A percentile compares a stretch with the other conserved stretches of the same genome.
Conservation (phyloP, 1,140 invertebrate species). For the Stratiolaelaps scimitus region DNA sequence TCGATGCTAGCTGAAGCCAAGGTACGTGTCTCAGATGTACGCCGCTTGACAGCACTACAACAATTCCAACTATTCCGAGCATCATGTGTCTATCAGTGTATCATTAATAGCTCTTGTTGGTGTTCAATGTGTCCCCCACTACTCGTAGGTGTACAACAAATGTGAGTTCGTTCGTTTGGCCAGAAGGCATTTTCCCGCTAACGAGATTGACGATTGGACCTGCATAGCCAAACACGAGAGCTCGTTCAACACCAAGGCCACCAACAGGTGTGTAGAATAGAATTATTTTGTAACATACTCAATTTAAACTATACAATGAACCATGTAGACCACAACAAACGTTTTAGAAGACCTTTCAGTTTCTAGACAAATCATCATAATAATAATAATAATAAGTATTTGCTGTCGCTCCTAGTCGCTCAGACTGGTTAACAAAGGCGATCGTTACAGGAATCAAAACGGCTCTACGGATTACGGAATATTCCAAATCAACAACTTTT, state of each 20-base stretch:
- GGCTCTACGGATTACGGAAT: constrained; percentile 2
- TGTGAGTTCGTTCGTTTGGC: not conserved
- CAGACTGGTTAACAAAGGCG: not conserved
- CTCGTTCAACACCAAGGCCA: not conserved
- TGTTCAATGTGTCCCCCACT: too few relatives aligned
- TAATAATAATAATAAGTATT: not conserved
- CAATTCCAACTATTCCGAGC: too few relatives aligned
- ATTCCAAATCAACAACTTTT: constrained; percentile 3
- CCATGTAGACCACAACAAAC: too few relatives aligned
- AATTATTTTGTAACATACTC: too few relatives aligned
- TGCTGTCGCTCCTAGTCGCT: not conserved
- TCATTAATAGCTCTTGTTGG: too few relatives aligned
- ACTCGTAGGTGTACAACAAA: constrained; percentile 5
- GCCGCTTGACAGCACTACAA: too few relatives aligned
- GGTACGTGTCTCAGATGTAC: too few relatives aligned
- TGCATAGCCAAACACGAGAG: not conserved
- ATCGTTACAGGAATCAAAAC: not conserved
- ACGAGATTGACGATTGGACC: constrained; percentile 8
- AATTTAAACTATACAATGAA: too few relatives aligned
- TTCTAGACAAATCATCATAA: too few relatives aligned
- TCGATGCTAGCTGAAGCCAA: too few relatives aligned
- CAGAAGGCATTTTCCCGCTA: not conserved
- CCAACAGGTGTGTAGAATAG: not conserved
- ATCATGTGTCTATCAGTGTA: too few relatives aligned
- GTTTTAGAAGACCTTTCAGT: too few relatives aligned